phyloP scores from a whole-genome alignment of 2,113 vertebrate genomes.

The Seriola aureovittata region DNA sequence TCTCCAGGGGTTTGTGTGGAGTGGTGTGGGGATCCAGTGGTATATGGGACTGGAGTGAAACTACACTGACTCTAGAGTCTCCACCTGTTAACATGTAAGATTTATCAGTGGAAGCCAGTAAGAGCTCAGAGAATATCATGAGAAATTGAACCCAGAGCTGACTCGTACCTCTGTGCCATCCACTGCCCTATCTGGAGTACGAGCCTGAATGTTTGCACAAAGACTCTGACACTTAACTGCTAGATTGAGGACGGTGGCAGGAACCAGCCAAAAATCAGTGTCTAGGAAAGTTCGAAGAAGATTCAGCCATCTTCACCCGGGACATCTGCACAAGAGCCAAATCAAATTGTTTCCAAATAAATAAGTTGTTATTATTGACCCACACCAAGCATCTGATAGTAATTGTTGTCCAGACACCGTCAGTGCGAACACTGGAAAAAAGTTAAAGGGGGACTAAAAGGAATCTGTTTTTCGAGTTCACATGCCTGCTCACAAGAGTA shows the following conservation, averaged over 20 bases:
- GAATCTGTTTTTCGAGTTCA: background rate
- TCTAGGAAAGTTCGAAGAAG: background rate
- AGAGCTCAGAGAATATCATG: background rate
- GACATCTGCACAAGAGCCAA: background rate
- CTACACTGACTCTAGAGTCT: background rate
- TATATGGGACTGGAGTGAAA: background rate
- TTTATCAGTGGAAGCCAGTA: background rate
- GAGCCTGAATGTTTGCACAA: slow-evolving; percentile 42
- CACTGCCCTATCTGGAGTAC: background rate
- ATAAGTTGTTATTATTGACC: background rate
- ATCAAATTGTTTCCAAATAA: background rate
- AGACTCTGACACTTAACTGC: slow-evolving; percentile 43
- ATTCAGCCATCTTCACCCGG: background rate
- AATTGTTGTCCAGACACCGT: no score
- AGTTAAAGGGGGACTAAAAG: background rate
- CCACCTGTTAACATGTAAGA: background rate
- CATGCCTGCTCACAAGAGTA: background rate
- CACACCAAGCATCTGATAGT: no score
- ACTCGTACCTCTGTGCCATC: background rate
- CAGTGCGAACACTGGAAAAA: no score
- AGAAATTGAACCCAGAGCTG: background rate
- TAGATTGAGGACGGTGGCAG: slow-evolving; percentile 5
- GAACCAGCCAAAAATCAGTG: background rate
- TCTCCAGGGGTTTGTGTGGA: background rate
- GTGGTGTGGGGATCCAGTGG: background rate